Percentiles rank a stretch among this genome's conserved stretches.
These are phyloP conservation scores for Aphidius ervi DNA, from an alignment of 1,140 invertebrate genomes.

Conservation along the genomic window DNA sequence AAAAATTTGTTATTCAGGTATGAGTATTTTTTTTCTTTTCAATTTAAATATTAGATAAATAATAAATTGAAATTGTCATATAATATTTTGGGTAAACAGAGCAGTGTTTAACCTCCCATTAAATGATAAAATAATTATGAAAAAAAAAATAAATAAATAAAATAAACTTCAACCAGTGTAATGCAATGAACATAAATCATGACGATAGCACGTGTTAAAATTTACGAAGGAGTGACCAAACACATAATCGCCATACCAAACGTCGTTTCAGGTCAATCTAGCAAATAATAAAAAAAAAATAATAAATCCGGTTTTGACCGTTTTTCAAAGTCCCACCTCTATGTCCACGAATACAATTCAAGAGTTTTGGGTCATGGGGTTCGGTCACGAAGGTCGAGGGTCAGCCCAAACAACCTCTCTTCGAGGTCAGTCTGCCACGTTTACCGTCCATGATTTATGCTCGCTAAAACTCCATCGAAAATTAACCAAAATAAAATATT, in stretches of 20 bases:
- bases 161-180: constrained; percentile 2
- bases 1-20: too few relatives aligned
- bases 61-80: too few relatives aligned
- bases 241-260: constrained; percentile 35
- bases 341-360: constrained; percentile 17
- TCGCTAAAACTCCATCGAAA: too few relatives aligned
- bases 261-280: constrained; percentile 33
- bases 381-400: constrained; percentile 47
- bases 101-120: too few relatives aligned
- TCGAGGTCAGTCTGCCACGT: constrained; percentile 45
- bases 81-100: too few relatives aligned
- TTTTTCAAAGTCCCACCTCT: constrained; percentile 27
- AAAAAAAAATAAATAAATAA: constrained; percentile 1
- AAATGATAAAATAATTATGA: constrained; percentile 10
- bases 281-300: not conserved
- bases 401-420: constrained; percentile 52
- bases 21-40: too few relatives aligned
- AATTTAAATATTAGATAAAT: too few relatives aligned
- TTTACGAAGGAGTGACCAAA: constrained; percentile 43
- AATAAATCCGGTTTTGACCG: constrained; percentile 31
- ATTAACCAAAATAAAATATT: too few relatives aligned
- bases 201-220: constrained; percentile 4
- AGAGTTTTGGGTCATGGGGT: constrained; percentile 41
- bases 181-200: constrained; percentile 3
- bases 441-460: constrained; percentile 46